Base-by-base conservation (phyloP, 2,797 vertebrate species). In the Melanotaenia trifasciata region DNA sequence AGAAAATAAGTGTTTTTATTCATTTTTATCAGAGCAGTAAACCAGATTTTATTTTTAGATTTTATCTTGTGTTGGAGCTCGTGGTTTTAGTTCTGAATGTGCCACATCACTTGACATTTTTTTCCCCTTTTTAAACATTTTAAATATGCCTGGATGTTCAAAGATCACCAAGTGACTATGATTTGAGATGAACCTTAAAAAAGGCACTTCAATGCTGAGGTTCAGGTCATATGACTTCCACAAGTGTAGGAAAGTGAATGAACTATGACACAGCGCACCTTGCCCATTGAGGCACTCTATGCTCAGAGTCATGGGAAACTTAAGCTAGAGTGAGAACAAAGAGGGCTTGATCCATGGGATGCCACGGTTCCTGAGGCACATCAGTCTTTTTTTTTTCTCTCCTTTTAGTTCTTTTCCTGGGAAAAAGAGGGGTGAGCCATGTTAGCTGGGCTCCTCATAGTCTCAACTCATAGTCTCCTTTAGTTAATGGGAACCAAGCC, bases 221-320 rank as follows among this genome's bases (percentile, higher is more conserved):
- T 70, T 74, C 47, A 58, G 16, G 84, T 92, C 91, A 91, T 84
- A 81, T 94, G 90, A 92, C 88, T 90, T 90, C 72, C 84, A 83
- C 75, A 67, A 50, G 71, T 86, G 78, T 78, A 81, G 80, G 81
- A 75, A 87, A 84, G 89, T 79, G 84, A 86, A 88, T 28, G 76
- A 81, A 84, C 85, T 79, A 83, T 86, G 86, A 88, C 87, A 87
- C 80, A 58, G 83, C 89, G 88, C 92, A 91, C 89, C 89, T 88
- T 90, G 81, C 78, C 86, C 87, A 90, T 88, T 92, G 89, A 92
- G 90, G 88, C 86, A 76, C 81, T 87, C 85, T 88, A 77, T 90
- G 83, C 89, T 88, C 86, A 86, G 88, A 93, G 88, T 91, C 90
- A 93, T 94, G 94, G 91, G 93, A 94, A 94, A 93, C 87, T 89